phyloP scores from a whole-genome alignment of 1,140 invertebrate genomes.

The Drosophila lacertosa region DNA sequence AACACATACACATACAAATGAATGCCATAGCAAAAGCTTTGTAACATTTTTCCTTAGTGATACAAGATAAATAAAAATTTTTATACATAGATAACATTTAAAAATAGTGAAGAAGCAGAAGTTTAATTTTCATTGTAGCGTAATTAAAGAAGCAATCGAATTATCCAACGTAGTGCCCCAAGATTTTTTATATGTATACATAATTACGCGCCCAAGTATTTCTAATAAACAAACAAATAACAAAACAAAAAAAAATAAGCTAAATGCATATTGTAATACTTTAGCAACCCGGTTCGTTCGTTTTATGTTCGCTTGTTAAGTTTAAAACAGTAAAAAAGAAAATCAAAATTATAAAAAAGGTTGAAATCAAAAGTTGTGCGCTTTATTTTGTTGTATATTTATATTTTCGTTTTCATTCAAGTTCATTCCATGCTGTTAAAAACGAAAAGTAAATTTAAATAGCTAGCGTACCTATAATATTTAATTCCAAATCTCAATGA shows the following conservation, averaged over 20 bases:
- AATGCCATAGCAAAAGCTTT: slow-evolving; percentile 81
- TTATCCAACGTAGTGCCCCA: slow-evolving; percentile 51
- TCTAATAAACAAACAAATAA: slow-evolving; percentile 65
- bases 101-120: slow-evolving; percentile 54
- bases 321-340: slow-evolving; percentile 48
- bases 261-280: slow-evolving; percentile 56
- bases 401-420: slow-evolving; percentile 61
- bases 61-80: slow-evolving; percentile 58
- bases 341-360: slow-evolving; percentile 25
- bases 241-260: slow-evolving; percentile 39
- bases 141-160: slow-evolving; percentile 60
- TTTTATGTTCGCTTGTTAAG: slow-evolving; percentile 77
- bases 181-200: slow-evolving; percentile 63
- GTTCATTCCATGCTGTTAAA: slow-evolving; percentile 75
- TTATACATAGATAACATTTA: slow-evolving; percentile 70
- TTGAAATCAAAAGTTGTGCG: slow-evolving; percentile 38
- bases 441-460: slow-evolving; percentile 49
- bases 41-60: slow-evolving; percentile 71
- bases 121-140: slow-evolving; percentile 73
- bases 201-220: slow-evolving; percentile 72
- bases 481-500: slow-evolving; percentile 48
- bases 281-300: slow-evolving; percentile 22
- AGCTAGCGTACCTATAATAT: slow-evolving; percentile 35
- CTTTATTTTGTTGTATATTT: slow-evolving; percentile 55
- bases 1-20: slow-evolving; percentile 28